Base-by-base conservation (phyloP, 2,113 vertebrate genomes). In the Meleagris gallopavo region DNA sequence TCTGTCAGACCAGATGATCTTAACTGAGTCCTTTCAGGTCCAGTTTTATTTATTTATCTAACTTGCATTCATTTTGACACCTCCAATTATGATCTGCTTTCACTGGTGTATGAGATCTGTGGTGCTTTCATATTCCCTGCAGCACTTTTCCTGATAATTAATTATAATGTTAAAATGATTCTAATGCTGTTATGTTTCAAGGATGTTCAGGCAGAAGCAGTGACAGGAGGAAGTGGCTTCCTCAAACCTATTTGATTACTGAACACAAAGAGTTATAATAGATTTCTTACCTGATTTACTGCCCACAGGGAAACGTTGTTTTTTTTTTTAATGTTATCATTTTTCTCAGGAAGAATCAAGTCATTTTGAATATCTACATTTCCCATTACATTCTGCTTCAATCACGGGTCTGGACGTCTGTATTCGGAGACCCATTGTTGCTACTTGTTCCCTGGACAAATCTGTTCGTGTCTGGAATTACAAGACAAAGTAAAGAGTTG, bases 401-500 rank as follows among this genome's bases (percentile, higher is more conserved):
- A 97, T 99, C 95, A 99, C 98, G 8, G 99, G 99, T 48, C 97
- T 99, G 92, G 98, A 98, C 30, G 80, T 97, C 91, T 99, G 99
- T 93, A 93, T 98, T 71, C 98, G 98, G 80, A 99, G 99, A 94
- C 98, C 99, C 8, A 96, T 99, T 52, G 95, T 99, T 76, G 99
- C 98, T 95, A 99, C 99, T 57, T 98, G 99, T 95, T 99, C 99
- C 54, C 86, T 98, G 95, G 99, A 99, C 96, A 98, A 93, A 94
- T 99, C 99, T 18, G 93, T 99, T 40, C 98, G 98, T 93, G 98
- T 99, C 96, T 99, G 99, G 99, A 99, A 99, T 97, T 99, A 99
- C 3, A 98, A 98, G 74, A 98, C 88, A 3, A 99, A 98, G 99
- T 99, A 98, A 97, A 97, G 61, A 78, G 43, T 48, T 86, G 19